Evolutionary conservation across 23 tunicate genomes (phyloP), one percentile per base, ranked within the genome.

Genomic region (Clavelina lepadiformis): DNA sequence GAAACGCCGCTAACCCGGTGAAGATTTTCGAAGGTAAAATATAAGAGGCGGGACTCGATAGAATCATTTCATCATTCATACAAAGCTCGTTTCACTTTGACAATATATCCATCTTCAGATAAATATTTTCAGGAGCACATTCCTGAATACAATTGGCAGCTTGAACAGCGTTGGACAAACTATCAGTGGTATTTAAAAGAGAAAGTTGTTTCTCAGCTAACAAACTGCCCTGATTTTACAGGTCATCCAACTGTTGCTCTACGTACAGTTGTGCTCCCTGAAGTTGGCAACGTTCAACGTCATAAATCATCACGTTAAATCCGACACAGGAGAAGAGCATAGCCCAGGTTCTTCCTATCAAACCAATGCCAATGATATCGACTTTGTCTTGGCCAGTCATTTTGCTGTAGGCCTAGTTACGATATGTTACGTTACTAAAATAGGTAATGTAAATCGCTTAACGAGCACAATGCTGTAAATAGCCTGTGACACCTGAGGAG

Each of bases 251-350:
- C 47, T 93, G 99, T 7, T 60, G 52, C 56, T 79, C 45, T 36
- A 50, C 3, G 0, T 55, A 45, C 2, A 31, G 44, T 28, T 72
- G 26, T 7, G 99, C 94, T 38, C 70, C 49, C 1, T 74, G 62
- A 1, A 93, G 68, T 26, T 79, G 88, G 0, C 38, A 11, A 35
- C 74, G 38, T 25, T 72, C 77, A 1, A 93, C 67, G 54, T 93
- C 99, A 71, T 75, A 93, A 78, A 93, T 61, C 5, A 58, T 44
- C 26, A 85, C 99, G n/a, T 71, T 73, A 45, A 85, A 93, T 1
- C 94, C 94, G 20, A 88, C 83, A 22, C 87, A 78, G 38, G 99
- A 94, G 69, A 85, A 93, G 38, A 93, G 41, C 99, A 93, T 93
- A 27, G 94, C 83, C 99, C 99, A 93, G 41, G 88, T 85, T 54